These are phyloP conservation scores for Trachops cirrhosus DNA, from an alignment of 2,797 vertebrate genomes.

Conservation along the genomic window DNA sequence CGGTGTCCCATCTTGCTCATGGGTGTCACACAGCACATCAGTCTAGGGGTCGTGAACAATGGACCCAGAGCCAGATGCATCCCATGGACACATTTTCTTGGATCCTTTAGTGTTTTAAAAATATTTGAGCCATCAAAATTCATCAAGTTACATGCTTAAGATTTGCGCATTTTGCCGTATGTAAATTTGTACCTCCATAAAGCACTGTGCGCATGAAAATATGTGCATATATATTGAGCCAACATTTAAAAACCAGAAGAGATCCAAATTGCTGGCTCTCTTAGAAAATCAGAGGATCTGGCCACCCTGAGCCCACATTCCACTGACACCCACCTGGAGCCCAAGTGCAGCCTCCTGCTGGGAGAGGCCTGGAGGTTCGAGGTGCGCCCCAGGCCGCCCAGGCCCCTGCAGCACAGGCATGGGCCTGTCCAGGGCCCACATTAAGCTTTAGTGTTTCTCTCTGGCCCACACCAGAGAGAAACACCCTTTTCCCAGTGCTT, in stretches of 20 bases:
- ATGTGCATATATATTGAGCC: slow-evolving; percentile 58
- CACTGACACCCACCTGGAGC: neutral
- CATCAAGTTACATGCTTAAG: slow-evolving; percentile 57
- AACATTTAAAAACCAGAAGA: slow-evolving; percentile 60
- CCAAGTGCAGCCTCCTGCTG: neutral
- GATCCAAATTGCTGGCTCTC: slow-evolving; percentile 54
- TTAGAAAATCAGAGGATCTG: slow-evolving; percentile 46
- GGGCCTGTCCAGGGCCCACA: neutral
- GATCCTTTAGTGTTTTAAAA: slow-evolving; percentile 65
- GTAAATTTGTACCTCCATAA: slow-evolving; percentile 61
- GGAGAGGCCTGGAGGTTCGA: neutral
- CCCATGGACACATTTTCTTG: slow-evolving; percentile 45
- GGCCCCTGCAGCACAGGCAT: neutral
- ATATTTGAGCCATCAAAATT: slow-evolving; percentile 74
- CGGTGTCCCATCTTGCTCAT: neutral
- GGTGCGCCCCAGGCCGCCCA: rapidly evolving
- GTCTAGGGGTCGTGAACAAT: neutral
- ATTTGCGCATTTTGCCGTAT: slow-evolving; percentile 66
- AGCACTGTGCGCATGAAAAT: slow-evolving; percentile 53
- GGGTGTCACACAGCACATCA: rapidly evolving
- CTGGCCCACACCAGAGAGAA: neutral
- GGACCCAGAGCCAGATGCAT: neutral
- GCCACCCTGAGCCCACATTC: neutral
- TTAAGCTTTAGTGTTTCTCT: neutral
- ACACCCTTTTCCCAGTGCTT: neutral